Base-by-base conservation (phyloP, 2,797 vertebrate species). In the Lophotriccus pileatus region DNA sequence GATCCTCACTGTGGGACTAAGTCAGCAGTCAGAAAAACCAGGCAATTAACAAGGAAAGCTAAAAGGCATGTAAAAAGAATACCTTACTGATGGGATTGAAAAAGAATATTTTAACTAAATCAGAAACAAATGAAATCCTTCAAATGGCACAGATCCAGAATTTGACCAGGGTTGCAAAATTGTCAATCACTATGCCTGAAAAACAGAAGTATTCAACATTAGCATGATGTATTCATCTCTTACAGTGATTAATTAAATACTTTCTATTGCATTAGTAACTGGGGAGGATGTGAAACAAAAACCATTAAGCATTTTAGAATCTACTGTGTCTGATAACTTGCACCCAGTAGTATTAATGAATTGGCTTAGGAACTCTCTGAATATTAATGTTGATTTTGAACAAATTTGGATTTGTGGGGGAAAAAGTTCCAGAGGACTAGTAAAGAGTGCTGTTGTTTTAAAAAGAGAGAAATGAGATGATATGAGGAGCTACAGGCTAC, bases 251-350 rank as follows among this genome's bases (percentile, higher is more conserved):
- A 95, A 97, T 93, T 92, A 95, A 95, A 87, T 95, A 87, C 52
- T 92, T 95, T 95, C 52, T 83, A 95, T 96, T 95, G 91, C 89
- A 85, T 87, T 93, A 95, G 94, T 80, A 94, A 95, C 92, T 77
- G 70, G 56, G 78, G 34, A 96, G 70, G 72, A 87, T 97, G 92
- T 97, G 93, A 89, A 97, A 95, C 90, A 95, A 92, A 97, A 96
- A 95, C 5, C 64, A 92, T 97, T 95, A 96, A 87, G 41, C 94
- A 90, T 86, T 94, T 96, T 95, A 96, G 77, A 91, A 88, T 84
- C 74, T 93, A 87, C 79, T 78, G 49, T 86, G 77, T 47, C 50
- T 5, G 8, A 82, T 95, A 95, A 94, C 85, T 90, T 89, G 59
- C 59, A 90, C 50, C 80, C 77, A 49, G 59, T 82, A 76, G 50